Conservation (phyloP, 2,113 vertebrate genomes). For the Prinia subflava region DNA sequence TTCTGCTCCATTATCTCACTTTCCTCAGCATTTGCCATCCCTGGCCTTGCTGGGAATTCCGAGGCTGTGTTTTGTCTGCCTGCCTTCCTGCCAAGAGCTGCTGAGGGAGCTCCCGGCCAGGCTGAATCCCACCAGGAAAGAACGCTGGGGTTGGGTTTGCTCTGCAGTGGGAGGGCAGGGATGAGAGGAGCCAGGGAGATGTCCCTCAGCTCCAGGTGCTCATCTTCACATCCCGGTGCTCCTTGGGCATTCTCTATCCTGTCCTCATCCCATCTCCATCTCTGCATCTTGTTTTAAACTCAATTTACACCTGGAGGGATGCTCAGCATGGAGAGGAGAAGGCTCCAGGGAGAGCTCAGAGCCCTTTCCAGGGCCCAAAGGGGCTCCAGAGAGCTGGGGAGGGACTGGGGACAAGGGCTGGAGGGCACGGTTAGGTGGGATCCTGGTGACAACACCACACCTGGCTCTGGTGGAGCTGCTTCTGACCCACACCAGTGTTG, state of each 20-base stretch:
- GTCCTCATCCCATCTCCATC: not conserved
- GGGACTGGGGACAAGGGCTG: not conserved
- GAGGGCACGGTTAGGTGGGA: not conserved
- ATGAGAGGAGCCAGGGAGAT: rapidly evolving
- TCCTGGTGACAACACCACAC: not conserved
- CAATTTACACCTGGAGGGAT: not conserved
- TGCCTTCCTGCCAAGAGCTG: not conserved
- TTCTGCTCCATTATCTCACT: slow-evolving; percentile 50
- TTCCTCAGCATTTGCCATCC: not conserved
- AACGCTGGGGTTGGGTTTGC: rapidly evolving
- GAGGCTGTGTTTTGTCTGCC: not conserved
- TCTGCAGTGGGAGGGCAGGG: rapidly evolving
- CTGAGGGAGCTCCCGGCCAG: not conserved
- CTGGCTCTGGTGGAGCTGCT: not conserved
- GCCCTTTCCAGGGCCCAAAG: rapidly evolving
- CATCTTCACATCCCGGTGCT: not conserved
- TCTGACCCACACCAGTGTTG: not conserved
- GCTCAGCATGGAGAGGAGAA: not conserved
- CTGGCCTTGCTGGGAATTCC: not conserved
- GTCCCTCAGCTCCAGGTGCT: not conserved
- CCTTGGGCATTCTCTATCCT: not conserved
- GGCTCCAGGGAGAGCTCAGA: not conserved
- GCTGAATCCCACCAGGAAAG: not conserved
- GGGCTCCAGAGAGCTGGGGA: not conserved
- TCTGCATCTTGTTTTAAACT: not conserved